A percentile compares a stretch with the other conserved stretches of the same genome.
Conservation (phyloP, 2,797 vertebrate genomes). For the Buceros bicornis region DNA sequence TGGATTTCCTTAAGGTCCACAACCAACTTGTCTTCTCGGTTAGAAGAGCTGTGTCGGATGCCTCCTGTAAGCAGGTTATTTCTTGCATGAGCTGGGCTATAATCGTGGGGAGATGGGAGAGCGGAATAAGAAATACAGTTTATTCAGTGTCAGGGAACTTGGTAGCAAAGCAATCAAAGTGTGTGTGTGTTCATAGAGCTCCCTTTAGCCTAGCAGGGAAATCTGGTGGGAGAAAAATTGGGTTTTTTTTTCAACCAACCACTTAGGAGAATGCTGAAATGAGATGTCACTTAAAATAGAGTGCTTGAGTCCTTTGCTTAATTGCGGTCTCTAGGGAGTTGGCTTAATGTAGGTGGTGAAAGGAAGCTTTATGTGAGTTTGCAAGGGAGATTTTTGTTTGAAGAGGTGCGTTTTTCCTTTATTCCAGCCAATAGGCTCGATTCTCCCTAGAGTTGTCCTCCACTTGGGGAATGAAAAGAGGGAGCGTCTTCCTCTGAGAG, state of each 20-base stretch:
- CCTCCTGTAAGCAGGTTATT: neutral
- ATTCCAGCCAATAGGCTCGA: neutral
- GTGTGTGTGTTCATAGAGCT: neutral
- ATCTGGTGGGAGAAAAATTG: neutral
- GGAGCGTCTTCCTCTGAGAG: neutral
- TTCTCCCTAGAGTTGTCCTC: neutral
- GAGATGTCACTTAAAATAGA: neutral
- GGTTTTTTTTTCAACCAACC: neutral
- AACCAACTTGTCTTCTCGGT: rapidly evolving
- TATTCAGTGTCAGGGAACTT: neutral
- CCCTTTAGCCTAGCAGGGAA: neutral
- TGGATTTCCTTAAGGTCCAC: neutral
- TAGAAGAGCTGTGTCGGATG: neutral
- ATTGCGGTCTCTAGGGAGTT: neutral
- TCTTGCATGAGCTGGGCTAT: neutral
- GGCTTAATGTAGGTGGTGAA: neutral
- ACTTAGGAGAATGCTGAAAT: neutral
- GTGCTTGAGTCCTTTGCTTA: neutral
- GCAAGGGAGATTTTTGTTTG: neutral
- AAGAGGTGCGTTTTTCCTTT: neutral
- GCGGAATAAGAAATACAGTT: neutral
- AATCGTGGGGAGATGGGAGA: neutral
- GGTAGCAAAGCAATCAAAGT: neutral
- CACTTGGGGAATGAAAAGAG: neutral
- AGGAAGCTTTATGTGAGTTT: neutral